These are phyloP conservation scores for Cydia strobilella DNA, from an alignment of 1,140 invertebrate genomes.

Conservation along the genomic window DNA sequence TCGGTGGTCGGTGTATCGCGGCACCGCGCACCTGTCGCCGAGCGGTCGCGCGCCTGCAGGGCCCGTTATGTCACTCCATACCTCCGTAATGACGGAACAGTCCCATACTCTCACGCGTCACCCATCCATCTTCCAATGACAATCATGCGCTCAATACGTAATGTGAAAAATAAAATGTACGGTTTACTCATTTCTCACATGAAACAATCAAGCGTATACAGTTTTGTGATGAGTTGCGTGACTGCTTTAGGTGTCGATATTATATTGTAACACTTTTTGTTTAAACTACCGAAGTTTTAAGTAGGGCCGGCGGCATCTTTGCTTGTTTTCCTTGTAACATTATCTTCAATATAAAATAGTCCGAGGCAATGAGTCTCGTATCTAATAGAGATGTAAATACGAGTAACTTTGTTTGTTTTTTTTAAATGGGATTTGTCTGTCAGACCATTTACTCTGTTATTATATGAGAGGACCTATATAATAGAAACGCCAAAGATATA, in stretches of 20 bases:
- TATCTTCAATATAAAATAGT: not conserved
- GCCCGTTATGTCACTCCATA: conserved; percentile 76
- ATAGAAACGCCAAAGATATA: too few species aligned
- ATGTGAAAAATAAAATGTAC: too few species aligned
- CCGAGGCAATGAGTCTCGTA: not conserved
- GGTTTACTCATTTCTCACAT: conserved; percentile 18
- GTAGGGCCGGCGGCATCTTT: not conserved
- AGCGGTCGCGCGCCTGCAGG: conserved; percentile 46
- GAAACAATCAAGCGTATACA: not conserved
- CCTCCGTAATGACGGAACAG: conserved; percentile 54
- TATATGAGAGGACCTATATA: too few species aligned
- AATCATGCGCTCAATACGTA: conserved; percentile 27
- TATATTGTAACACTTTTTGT: not conserved
- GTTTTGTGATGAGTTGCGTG: conserved; percentile 1
- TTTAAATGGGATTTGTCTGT: too few species aligned
- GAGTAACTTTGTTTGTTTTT: too few species aligned
- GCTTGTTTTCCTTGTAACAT: not conserved
- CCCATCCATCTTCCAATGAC: conserved; percentile 58
- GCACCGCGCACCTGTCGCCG: conserved; percentile 55
- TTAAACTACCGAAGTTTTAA: not conserved
- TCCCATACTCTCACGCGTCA: conserved; percentile 66
- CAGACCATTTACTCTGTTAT: too few species aligned
- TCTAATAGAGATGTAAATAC: not conserved
- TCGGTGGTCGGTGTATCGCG: conserved; percentile 33
- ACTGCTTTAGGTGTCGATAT: not conserved